Conservation (phyloP, 2,113 vertebrate genomes). For the Siniperca knerii region DNA sequence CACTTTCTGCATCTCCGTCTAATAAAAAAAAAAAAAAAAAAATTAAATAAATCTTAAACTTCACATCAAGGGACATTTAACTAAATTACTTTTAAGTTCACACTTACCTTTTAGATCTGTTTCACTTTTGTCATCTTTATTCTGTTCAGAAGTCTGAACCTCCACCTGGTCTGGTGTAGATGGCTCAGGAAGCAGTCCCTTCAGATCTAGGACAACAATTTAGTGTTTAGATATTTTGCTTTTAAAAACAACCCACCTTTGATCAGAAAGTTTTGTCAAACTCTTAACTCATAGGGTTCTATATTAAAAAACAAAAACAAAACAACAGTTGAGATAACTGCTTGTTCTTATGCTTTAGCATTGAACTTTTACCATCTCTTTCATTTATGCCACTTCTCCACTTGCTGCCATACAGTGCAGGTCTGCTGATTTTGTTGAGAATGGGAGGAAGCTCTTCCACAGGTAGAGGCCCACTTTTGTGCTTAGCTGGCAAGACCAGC, state of each 20-base stretch:
- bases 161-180: conserved; percentile 1
- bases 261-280: too few species aligned
- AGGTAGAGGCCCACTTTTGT: conserved; percentile 45
- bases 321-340: too few species aligned
- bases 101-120: background rate
- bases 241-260: too few species aligned
- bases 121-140: background rate
- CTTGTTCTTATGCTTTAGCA: background rate
- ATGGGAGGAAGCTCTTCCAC: conserved; percentile 31
- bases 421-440: conserved; percentile 34
- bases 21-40: background rate
- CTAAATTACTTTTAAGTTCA: background rate
- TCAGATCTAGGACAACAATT: conserved; percentile 10
- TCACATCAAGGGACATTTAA: too few species aligned
- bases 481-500: conserved; percentile 54
- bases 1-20: conserved; percentile 12
- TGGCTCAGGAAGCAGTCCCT: conserved; percentile 16
- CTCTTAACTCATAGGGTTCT: too few species aligned
- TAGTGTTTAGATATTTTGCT: background rate
- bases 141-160: background rate
- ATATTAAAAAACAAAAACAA: too few species aligned
- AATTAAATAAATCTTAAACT: too few species aligned
- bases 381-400: conserved; percentile 62
- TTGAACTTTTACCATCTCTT: conserved; percentile 20
- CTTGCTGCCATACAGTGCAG: conserved; percentile 59